Conservation (phyloP, 2,113 vertebrate genomes). For the Etia nguti region DNA sequence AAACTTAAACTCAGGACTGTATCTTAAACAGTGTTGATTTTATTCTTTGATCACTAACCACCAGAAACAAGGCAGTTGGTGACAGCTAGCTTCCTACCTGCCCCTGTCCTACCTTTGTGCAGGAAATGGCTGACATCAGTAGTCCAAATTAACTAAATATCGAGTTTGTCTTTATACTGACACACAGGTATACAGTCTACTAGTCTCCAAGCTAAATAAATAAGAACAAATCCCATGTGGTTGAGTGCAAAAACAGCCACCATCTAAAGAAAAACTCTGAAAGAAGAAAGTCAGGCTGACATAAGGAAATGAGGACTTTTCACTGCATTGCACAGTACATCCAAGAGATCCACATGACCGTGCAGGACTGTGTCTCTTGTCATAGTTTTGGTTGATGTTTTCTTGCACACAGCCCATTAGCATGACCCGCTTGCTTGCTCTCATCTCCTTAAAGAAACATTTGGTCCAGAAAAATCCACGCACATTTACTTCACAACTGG, state of each 20-base stretch:
- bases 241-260: neutral
- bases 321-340: neutral
- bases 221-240: rapidly evolving
- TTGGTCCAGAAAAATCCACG: neutral
- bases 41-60: too few species aligned
- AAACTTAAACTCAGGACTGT: too few species aligned
- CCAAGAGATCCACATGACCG: neutral
- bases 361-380: neutral
- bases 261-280: neutral
- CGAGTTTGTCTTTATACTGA: rapidly evolving
- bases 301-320: neutral
- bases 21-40: too few species aligned
- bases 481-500: neutral
- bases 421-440: neutral
- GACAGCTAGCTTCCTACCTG: too few species aligned
- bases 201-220: neutral
- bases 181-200: neutral
- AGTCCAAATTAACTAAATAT: neutral
- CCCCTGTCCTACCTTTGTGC: neutral
- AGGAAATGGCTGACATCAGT: neutral
- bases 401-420: rapidly evolving
- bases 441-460: neutral
- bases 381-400: neutral
- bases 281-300: neutral
- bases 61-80: too few species aligned